Evolutionary conservation across 2,888 invertebrate genomes (phyloP).

Genomic region (Ichneumoninae sp.): DNA sequence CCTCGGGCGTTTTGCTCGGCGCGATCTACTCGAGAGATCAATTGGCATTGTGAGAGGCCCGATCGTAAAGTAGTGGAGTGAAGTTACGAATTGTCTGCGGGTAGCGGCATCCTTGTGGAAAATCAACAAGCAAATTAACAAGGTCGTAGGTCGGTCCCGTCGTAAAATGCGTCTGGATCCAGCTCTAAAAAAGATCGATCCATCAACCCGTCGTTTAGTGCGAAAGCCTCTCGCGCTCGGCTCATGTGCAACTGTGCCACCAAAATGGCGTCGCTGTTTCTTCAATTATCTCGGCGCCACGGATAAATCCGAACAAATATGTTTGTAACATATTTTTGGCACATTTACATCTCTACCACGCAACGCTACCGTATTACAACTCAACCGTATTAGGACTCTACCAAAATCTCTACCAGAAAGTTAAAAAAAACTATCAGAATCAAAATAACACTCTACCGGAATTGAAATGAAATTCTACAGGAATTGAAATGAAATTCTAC

Average conservation of each 20-base stretch:
- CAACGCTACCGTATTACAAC: too few relatives aligned
- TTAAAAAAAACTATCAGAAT: too few relatives aligned
- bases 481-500: too few relatives aligned
- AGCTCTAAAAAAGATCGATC: background rate
- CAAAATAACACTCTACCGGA: too few relatives aligned
- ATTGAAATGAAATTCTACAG: too few relatives aligned
- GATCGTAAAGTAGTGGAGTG: constrained; percentile 38
- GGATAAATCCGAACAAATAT: background rate
- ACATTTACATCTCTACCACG: too few relatives aligned
- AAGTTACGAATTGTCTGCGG: background rate
- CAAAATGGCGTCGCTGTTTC: too few relatives aligned
- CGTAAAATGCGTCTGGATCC: background rate
- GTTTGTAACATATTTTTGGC: background rate
- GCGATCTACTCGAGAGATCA: constrained; percentile 21
- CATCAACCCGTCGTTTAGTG: background rate
- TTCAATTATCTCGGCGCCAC: too few relatives aligned
- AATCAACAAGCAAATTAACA: background rate
- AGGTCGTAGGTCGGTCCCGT: background rate
- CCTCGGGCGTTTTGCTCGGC: background rate
- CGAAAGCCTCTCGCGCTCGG: background rate
- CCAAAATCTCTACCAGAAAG: too few relatives aligned
- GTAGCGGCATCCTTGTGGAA: constrained; percentile 11
- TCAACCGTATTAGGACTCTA: too few relatives aligned
- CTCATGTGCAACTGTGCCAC: background rate
- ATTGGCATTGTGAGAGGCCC: constrained; percentile 37